Conservation (phyloP, 2,888 invertebrate species). For the Conistra vaccinii region DNA sequence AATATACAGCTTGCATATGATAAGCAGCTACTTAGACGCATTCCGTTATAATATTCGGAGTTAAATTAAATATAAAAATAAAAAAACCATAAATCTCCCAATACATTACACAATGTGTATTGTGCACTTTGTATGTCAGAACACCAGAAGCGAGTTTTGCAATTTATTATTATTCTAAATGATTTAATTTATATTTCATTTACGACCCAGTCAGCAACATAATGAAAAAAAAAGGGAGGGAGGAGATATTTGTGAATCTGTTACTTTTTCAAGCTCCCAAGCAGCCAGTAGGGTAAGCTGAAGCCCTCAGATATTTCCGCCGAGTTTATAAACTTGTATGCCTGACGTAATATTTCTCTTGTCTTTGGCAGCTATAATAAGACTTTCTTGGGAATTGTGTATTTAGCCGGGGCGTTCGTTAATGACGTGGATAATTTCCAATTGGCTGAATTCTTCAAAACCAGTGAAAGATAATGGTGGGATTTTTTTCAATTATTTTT, state of each 20-base stretch:
- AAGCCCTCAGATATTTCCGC: slow-evolving; percentile 6
- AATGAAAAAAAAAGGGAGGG: background rate
- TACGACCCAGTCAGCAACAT: background rate
- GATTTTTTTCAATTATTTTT: background rate
- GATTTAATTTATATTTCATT: too few relatives aligned
- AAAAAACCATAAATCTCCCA: background rate
- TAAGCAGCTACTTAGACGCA: too few relatives aligned
- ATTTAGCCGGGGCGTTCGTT: background rate
- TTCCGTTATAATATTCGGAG: background rate
- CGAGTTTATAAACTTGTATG: background rate
- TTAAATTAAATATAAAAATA: background rate
- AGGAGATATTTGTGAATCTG: slow-evolving; percentile 13
- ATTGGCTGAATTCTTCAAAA: background rate
- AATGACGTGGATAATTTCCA: slow-evolving; percentile 1
- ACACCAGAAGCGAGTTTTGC: background rate
- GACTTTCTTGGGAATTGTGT: background rate
- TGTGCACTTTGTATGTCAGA: slow-evolving; percentile 17
- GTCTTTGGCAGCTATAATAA: background rate
- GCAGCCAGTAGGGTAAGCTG: slow-evolving; percentile 5
- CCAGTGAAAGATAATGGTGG: background rate
- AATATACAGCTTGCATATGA: slow-evolving; percentile 15
- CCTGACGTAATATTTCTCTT: slow-evolving; percentile 7
- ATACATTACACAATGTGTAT: slow-evolving; percentile 1
- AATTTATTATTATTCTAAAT: background rate
- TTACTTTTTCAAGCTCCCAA: slow-evolving; percentile 10